phyloP scores from a whole-genome alignment of 2,113 vertebrate genomes.

The Ameiurus melas region DNA sequence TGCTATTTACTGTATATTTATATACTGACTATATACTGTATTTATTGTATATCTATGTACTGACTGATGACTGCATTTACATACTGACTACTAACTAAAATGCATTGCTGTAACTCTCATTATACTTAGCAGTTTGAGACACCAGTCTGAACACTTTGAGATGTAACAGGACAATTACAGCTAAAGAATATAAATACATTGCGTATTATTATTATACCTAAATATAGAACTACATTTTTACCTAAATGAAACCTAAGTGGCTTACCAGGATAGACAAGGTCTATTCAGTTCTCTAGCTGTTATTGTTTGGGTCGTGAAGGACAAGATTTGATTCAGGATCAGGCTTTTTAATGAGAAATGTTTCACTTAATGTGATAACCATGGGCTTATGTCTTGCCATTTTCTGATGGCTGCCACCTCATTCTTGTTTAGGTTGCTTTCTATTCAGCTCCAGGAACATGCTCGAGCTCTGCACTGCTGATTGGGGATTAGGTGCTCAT shows the following conservation, averaged over 20 bases:
- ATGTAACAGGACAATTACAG: background rate
- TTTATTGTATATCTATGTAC: background rate
- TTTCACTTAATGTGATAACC: conserved; percentile 30
- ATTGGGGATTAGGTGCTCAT: conserved; percentile 76
- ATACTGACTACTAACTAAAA: background rate
- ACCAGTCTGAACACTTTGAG: background rate
- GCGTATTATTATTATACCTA: background rate
- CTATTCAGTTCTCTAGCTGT: background rate
- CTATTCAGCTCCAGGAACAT: conserved; percentile 46
- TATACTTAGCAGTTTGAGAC: background rate
- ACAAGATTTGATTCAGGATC: background rate
- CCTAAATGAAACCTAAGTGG: background rate
- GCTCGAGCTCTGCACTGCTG: conserved; percentile 65
- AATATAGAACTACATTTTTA: background rate
- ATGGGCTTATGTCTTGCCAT: conserved; percentile 21
- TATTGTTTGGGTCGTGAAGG: conserved; percentile 9
- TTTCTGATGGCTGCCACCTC: conserved; percentile 27
- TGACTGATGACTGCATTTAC: too few species aligned
- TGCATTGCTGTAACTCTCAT: background rate
- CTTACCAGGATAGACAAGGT: background rate
- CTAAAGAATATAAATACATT: background rate
- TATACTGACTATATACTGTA: background rate
- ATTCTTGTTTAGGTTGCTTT: conserved; percentile 28
- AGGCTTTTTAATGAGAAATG: background rate
- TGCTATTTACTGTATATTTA: background rate